Base-by-base conservation (phyloP, 2,113 vertebrate species). In the Carassius gibelio region DNA sequence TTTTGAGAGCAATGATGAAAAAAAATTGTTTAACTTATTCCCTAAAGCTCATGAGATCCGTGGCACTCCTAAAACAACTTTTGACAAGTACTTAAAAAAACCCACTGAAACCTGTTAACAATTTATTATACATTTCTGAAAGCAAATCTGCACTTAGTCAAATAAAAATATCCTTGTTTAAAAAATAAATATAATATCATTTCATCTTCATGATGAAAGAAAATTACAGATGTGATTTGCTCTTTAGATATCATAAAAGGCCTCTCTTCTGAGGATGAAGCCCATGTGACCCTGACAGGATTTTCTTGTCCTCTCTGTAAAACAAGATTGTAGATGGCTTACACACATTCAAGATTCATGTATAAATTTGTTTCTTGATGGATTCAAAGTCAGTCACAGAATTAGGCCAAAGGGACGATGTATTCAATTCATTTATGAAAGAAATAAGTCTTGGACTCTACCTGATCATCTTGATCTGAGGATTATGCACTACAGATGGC, bases 231-330 rank as follows among this genome's bases (percentile, higher is more conserved):
- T 71, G 34, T 21, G 68, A 30, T 75, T 75, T 0, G 0, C 74
- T 55, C 15, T 55, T 75, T 75, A 23, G 11, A 76, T 76, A 76
- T 10, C 52, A 30, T 48, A 76, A 55, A 19, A 76, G 23, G 23
- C 48, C 23, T 76, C 50, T 34, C 48, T 26, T 75, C 15, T 57
- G 17, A n/a, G 23, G 23, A 34, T 55, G 75, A 76, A 55, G 19
- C 50, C 8, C 75, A 76, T 34, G 75, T 55, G 48, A 34, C 26
- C 3, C 6, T 34, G 45, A 55, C 15, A 76, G 75, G 75, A 76
- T 57, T 76, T 76, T 57, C 75, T 76, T 76, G 48, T 76, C 21
- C 0, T 52, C 21, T 75, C 71, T 48, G 71, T 76, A 76, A 26
- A 55, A 52, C 48, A 76, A 57, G 50, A 55, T 21, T 76, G 50